A percentile compares a stretch with the other conserved stretches of the same genome.
phyloP scores from a whole-genome alignment of 2,113 vertebrate species.

The Saccopteryx leptura region DNA sequence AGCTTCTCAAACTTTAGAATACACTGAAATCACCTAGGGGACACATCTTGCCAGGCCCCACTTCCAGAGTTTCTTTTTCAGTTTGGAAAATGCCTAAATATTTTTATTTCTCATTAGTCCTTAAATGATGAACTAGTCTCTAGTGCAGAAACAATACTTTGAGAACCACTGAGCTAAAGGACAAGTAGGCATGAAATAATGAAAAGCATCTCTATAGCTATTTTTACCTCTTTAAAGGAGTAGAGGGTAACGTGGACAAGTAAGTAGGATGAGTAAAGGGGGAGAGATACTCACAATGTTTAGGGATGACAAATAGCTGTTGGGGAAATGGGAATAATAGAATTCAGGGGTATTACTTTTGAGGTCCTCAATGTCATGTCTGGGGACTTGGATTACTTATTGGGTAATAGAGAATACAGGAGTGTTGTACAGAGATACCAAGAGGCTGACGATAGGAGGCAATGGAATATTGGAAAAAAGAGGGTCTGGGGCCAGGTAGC shows the following conservation, averaged over 20 bases:
- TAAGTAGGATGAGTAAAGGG: background rate
- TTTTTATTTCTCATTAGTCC: conserved; percentile 2
- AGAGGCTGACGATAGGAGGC: background rate
- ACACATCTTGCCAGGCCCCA: background rate
- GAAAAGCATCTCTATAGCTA: background rate
- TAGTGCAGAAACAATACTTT: background rate
- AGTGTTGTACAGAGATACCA: background rate
- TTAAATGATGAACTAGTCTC: background rate
- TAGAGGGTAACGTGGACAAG: rapidly evolving
- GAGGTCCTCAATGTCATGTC: background rate
- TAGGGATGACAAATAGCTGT: background rate
- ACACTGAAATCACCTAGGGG: background rate
- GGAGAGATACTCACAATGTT: background rate
- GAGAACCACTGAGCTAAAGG: background rate
- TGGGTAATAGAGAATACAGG: background rate
- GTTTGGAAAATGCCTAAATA: background rate
- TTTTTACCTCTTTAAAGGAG: background rate
- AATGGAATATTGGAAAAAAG: background rate
- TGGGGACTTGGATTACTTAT: background rate
- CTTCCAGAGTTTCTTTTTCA: background rate
- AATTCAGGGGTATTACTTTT: background rate
- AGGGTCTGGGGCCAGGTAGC: no score
- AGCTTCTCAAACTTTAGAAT: background rate
- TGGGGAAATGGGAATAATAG: background rate
- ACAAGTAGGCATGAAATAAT: background rate